These are phyloP conservation scores for Dynastes grantii DNA, from an alignment of 2,888 invertebrate genomes.

Conservation along the genomic window DNA sequence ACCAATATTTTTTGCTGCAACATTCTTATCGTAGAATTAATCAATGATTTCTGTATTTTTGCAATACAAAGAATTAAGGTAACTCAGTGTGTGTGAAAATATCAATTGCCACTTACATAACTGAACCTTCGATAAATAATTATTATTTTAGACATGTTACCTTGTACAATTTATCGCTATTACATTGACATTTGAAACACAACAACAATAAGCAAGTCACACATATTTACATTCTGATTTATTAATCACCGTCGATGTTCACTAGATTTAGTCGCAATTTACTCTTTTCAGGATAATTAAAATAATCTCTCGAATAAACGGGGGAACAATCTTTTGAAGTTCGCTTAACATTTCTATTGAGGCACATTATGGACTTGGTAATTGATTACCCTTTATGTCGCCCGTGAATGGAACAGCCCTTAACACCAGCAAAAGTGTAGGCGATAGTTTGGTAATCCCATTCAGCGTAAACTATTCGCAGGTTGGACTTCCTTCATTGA, in stretches of 20 bases:
- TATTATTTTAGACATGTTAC: too few relatives aligned
- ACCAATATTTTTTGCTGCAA: too few relatives aligned
- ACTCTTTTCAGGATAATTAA: slow-evolving; percentile 1
- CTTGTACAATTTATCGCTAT: too few relatives aligned
- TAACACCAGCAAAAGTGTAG: slow-evolving; percentile 1
- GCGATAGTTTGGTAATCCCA: background rate
- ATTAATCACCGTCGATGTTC: background rate
- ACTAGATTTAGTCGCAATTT: slow-evolving; percentile 9
- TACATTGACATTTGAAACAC: background rate
- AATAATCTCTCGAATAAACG: background rate
- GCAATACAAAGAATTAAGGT: too few relatives aligned
- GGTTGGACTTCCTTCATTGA: too few relatives aligned
- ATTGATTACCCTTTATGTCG: slow-evolving; percentile 23
- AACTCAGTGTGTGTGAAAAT: too few relatives aligned
- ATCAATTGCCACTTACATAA: too few relatives aligned
- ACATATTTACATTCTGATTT: background rate
- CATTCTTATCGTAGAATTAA: too few relatives aligned
- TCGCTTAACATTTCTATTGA: slow-evolving; percentile 18
- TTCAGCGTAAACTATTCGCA: background rate
- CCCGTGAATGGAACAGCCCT: background rate
- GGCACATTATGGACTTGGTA: slow-evolving; percentile 26
- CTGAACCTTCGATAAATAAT: too few relatives aligned
- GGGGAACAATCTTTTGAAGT: background rate
- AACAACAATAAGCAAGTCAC: background rate
- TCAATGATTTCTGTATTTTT: too few relatives aligned